phyloP scores from a whole-genome alignment of 64 coral and sea anemone genomes.

The Orbicella faveolata region DNA sequence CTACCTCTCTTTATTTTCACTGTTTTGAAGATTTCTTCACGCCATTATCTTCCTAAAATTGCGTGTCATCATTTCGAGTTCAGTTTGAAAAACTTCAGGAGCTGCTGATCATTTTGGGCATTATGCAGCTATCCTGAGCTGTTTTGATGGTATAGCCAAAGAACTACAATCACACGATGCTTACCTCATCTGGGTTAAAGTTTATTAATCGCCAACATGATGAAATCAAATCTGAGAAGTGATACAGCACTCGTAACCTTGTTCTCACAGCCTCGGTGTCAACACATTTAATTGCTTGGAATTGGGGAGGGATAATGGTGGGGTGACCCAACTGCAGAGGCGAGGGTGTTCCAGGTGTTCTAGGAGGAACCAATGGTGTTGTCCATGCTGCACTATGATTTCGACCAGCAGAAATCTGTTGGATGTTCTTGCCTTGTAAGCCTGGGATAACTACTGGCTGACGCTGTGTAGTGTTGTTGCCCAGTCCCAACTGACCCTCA shows the following conservation, averaged over 20 bases:
- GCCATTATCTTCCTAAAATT: no score
- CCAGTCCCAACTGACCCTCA: slow-evolving; percentile 80
- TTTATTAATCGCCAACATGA: slow-evolving; percentile 75
- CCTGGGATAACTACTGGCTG: slow-evolving; percentile 69
- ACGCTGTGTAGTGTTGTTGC: slow-evolving; percentile 76
- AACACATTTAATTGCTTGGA: slow-evolving; percentile 68
- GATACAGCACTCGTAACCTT: slow-evolving; percentile 68
- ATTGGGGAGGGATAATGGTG: slow-evolving; percentile 68
- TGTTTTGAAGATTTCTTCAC: no score
- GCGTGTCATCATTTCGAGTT: no score
- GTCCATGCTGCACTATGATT: slow-evolving; percentile 93
- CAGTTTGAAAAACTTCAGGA: no score
- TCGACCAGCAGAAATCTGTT: slow-evolving; percentile 78
- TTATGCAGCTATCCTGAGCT: no score
- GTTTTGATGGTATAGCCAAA: background rate
- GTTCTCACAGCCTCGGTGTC: slow-evolving; percentile 67
- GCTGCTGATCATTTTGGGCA: no score
- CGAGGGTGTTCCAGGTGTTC: slow-evolving; percentile 66
- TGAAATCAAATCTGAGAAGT: slow-evolving; percentile 85
- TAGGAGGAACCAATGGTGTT: slow-evolving; percentile 52
- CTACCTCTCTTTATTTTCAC: no score
- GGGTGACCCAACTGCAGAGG: slow-evolving; percentile 81
- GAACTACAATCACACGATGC: background rate
- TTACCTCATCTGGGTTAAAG: slow-evolving; percentile 67
- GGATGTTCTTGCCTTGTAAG: slow-evolving; percentile 75